Evolutionary conservation across 2,797 vertebrate genomes (phyloP).

Genomic region (Phaenicophaeus curvirostris): DNA sequence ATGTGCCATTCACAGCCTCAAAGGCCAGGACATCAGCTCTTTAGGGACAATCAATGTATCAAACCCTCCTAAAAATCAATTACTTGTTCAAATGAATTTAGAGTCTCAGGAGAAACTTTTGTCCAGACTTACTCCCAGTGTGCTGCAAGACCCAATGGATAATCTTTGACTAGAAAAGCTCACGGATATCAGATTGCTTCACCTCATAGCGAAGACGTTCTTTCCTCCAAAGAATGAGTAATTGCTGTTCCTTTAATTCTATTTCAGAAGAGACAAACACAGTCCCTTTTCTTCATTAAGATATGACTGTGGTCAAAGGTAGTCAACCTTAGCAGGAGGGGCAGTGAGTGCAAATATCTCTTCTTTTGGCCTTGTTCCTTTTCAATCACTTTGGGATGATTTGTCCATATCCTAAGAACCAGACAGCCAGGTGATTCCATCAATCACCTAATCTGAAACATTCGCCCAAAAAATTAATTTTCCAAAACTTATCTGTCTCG

Average conservation of each 20-base stretch:
- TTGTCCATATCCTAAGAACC: not conserved
- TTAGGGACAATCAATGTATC: not conserved
- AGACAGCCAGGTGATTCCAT: not conserved
- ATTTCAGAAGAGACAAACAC: not conserved
- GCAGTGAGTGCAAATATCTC: not conserved
- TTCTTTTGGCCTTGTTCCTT: not conserved
- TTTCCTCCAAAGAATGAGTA: not conserved
- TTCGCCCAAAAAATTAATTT: not conserved
- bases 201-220: not conserved
- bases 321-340: not conserved
- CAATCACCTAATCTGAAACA: too few species aligned
- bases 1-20: not conserved
- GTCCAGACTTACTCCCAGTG: not conserved
- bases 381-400: not conserved
- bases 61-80: not conserved
- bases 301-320: not conserved
- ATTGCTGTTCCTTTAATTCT: not conserved
- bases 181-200: not conserved
- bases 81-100: not conserved
- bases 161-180: not conserved
- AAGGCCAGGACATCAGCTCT: not conserved
- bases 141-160: not conserved
- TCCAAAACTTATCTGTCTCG: not conserved
- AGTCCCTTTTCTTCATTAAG: not conserved
- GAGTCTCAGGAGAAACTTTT: not conserved